Evolutionary conservation across 2,888 invertebrate genomes (phyloP), one percentile per base, ranked within the genome.

Genomic region (Lasioglossum zephyrum): DNA sequence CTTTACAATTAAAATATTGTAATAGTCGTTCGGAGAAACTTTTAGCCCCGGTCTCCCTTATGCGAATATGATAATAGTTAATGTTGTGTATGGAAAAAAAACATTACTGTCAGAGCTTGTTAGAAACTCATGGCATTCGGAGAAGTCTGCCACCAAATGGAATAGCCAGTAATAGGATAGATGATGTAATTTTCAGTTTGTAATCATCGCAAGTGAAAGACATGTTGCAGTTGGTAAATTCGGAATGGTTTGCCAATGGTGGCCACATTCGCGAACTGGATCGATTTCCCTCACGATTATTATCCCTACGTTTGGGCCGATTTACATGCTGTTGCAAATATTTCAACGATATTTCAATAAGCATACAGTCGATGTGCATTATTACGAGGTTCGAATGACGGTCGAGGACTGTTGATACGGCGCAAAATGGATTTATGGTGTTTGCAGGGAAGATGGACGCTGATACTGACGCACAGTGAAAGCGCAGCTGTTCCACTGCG

Each of bases 281-380:
- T 87, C 73, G 79, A 82, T 87, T 82, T 72, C 77, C 63, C 73
- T 47, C 47, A 57, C 63, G 73, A 83, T 83, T 80, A 83, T 83
- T 80, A 83, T 70, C 66, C 18, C 53, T 18, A n/a, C 44, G 69
- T 69, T 49, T 53, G 49, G 36, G 69, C 22, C 80, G 75, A 86
- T 87, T 87, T 86, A 78, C 80, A 53, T 26, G 72, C 26, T n/a
- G 47, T 72, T 8, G 76, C 77, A 86, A 86, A 83, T 83, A 83
- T 87, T 86, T 86, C 78, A 60, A 69, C 77, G 80, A 86, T 86
- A 83, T 87, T 86, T 86, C 83, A 81, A 86, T 81, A 82, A 86
- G 83, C 79, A 36, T n/a, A 63, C 75, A 69, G 44, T 31, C 82
- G 73, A 73, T 80, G 60, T 66, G 60, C 82, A 74, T 85, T 87